A percentile compares a stretch with the other conserved stretches of the same genome.
These are phyloP conservation scores for Anastatus disparis DNA, from an alignment of 1,140 invertebrate species.

Conservation along the genomic window DNA sequence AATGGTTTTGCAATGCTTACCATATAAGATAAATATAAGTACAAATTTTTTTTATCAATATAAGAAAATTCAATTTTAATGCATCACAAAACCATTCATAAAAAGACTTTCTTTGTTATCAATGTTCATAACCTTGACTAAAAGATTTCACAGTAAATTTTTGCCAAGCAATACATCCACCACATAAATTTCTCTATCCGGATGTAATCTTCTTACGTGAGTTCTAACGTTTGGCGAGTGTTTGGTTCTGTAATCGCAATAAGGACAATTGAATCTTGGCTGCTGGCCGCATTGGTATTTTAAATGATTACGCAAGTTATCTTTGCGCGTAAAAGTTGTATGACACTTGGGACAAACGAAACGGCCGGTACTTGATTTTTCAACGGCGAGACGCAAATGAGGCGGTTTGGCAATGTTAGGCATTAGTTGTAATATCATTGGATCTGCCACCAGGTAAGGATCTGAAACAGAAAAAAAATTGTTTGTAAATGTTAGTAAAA, in stretches of 20 bases:
- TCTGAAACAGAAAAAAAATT: conserved; percentile 33
- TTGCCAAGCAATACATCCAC: conserved; percentile 30
- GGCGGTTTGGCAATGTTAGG: too few relatives aligned
- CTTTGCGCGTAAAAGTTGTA: conserved; percentile 44
- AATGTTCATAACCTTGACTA: too few relatives aligned
- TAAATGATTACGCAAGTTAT: conserved; percentile 47
- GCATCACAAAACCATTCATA: too few relatives aligned
- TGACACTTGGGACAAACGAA: conserved; percentile 37
- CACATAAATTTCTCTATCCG: conserved; percentile 37
- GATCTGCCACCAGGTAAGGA: too few relatives aligned
- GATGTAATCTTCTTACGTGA: conserved; percentile 59
- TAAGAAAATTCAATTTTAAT: too few relatives aligned
- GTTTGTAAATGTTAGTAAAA: too few relatives aligned
- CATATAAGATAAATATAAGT: too few relatives aligned
- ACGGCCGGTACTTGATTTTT: background rate
- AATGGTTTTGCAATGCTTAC: too few relatives aligned
- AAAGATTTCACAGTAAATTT: too few relatives aligned
- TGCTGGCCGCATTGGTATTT: conserved; percentile 52
- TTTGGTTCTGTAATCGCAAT: conserved; percentile 63
- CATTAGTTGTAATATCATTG: too few relatives aligned
- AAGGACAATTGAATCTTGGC: conserved; percentile 68
- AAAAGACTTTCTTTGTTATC: too few relatives aligned
- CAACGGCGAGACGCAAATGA: background rate
- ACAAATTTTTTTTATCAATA: too few relatives aligned
- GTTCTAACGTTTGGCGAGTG: conserved; percentile 68